These are phyloP conservation scores for Conchocele bisecta DNA, from an alignment of 2,888 invertebrate genomes.

Conservation along the genomic window DNA sequence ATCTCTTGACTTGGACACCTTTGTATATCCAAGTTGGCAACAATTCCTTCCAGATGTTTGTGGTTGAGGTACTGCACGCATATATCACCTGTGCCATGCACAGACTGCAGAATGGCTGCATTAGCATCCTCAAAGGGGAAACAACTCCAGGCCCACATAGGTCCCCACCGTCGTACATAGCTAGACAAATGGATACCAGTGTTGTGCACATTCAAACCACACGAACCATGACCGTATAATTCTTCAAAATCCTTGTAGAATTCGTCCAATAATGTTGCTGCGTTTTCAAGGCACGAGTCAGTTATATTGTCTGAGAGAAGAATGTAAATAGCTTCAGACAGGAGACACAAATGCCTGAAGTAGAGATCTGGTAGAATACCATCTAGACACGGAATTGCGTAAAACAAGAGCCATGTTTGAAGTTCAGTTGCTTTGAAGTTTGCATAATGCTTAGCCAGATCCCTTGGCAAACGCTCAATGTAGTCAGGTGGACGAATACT, in stretches of 20 bases:
- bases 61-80: too few relatives aligned
- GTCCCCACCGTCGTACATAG: too few relatives aligned
- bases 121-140: too few relatives aligned
- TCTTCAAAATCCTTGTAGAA: conserved; percentile 35
- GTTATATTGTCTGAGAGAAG: conserved; percentile 53
- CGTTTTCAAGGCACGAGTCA: conserved; percentile 16
- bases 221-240: conserved; percentile 29
- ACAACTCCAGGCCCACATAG: too few relatives aligned
- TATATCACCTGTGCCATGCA: too few relatives aligned
- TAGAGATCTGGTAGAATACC: conserved; percentile 44
- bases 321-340: conserved; percentile 51
- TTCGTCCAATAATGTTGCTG: conserved; percentile 14
- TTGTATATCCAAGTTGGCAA: too few relatives aligned
- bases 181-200: conserved; percentile 26
- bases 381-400: conserved; percentile 47
- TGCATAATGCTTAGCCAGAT: conserved; percentile 52
- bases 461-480: conserved; percentile 54
- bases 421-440: conserved; percentile 61
- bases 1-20: too few relatives aligned
- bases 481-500: conserved; percentile 44
- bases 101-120: too few relatives aligned
- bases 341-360: conserved; percentile 33
- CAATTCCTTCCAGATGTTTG: too few relatives aligned
- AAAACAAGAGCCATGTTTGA: conserved; percentile 53
- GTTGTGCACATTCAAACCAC: conserved; percentile 54